Conservation (phyloP, 2,888 invertebrate genomes). For the Sisyra nigra region DNA sequence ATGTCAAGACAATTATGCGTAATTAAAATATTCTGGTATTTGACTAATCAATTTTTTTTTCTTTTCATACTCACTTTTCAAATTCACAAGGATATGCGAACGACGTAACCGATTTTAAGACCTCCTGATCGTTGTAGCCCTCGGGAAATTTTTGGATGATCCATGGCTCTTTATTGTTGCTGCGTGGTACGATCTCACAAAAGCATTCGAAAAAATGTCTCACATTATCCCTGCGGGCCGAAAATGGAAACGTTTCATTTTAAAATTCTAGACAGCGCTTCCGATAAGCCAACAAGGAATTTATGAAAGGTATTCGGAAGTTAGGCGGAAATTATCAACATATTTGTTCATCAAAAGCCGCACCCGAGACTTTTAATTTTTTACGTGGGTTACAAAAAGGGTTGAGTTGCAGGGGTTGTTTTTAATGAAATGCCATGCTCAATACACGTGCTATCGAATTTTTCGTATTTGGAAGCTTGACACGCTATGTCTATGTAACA, state of each 20-base stretch:
- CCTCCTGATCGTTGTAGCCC: conserved; percentile 65
- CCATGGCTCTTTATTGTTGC: conserved; percentile 44
- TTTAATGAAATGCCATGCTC: too few species aligned
- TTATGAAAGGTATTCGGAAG: too few species aligned
- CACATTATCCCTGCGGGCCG: conserved; percentile 53
- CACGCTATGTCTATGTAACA: too few species aligned
- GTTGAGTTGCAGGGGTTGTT: too few species aligned
- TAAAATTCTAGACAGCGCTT: not conserved
- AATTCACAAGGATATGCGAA: conserved; percentile 80
- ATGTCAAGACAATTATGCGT: not conserved
- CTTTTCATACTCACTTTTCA: conserved; percentile 43
- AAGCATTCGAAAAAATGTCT: conserved; percentile 67
- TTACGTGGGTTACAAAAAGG: too few species aligned
- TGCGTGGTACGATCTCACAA: conserved; percentile 60
- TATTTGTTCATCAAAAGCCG: not conserved
- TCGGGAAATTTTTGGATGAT: conserved; percentile 77
- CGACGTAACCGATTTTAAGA: conserved; percentile 73
- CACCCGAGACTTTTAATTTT: not conserved
- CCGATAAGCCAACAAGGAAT: too few species aligned
- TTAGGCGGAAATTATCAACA: not conserved
- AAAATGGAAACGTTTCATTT: conserved; percentile 2
- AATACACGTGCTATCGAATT: too few species aligned
- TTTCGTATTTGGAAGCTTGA: too few species aligned
- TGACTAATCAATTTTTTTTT: too few species aligned
- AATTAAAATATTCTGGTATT: not conserved